phyloP scores from a whole-genome alignment of 2,113 vertebrate genomes.

The Deroptyus accipitrinus region DNA sequence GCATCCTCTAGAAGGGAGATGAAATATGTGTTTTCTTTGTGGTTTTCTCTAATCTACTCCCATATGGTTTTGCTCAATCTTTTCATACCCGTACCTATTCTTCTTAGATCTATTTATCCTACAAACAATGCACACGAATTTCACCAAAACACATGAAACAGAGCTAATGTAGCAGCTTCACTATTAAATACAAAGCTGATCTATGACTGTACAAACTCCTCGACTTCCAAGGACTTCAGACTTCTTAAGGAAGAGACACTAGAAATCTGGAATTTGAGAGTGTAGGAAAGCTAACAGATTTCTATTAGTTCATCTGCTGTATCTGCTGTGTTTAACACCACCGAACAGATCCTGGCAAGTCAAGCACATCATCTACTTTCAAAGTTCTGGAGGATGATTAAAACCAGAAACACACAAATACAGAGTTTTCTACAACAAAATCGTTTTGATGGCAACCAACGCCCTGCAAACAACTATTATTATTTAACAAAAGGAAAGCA shows the following conservation, averaged over 20 bases:
- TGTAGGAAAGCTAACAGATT: background rate
- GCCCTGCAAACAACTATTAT: background rate
- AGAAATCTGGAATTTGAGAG: background rate
- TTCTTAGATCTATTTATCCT: background rate
- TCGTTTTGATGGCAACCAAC: background rate
- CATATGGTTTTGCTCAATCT: background rate
- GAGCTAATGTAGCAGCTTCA: background rate
- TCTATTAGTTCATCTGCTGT: background rate
- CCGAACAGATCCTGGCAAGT: background rate
- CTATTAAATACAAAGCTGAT: background rate
- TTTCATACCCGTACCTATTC: background rate
- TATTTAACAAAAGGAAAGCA: constrained; percentile 6
- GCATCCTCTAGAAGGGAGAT: background rate
- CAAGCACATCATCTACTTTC: background rate
- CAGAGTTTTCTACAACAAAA: background rate
- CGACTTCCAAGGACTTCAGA: background rate
- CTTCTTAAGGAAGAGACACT: background rate
- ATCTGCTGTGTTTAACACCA: background rate
- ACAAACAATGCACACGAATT: background rate
- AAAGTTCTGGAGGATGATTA: background rate
- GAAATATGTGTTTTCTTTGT: background rate
- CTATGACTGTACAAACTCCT: background rate
- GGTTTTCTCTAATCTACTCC: background rate
- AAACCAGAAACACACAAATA: background rate
- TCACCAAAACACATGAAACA: background rate